Conservation (phyloP, 1,140 invertebrate species). For the Dufourea novaeangliae region DNA sequence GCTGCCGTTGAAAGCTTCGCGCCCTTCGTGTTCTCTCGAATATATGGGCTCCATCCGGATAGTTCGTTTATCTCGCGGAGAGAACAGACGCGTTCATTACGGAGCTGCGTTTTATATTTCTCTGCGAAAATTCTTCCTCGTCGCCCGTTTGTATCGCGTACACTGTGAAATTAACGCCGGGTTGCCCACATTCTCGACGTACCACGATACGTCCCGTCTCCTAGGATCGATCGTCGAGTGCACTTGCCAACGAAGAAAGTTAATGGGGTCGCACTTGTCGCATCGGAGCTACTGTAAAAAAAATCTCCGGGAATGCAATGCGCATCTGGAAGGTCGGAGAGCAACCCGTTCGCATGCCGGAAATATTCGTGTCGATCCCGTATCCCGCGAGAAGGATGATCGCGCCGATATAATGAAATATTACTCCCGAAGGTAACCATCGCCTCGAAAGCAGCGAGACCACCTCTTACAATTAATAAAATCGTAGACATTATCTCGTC, state of each 20-base stretch:
- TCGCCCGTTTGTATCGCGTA: neutral
- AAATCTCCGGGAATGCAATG: neutral
- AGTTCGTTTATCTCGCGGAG: slow-evolving; percentile 26
- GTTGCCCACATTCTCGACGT: neutral
- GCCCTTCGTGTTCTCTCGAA: slow-evolving; percentile 13
- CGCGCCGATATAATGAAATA: neutral
- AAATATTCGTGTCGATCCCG: slow-evolving; percentile 56
- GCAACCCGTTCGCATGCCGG: neutral
- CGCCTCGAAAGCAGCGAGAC: neutral
- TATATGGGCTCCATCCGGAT: slow-evolving; percentile 11
- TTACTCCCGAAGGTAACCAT: neutral
- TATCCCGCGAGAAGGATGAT: neutral
- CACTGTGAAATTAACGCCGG: slow-evolving; percentile 3
- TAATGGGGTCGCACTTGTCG: slow-evolving; percentile 6
- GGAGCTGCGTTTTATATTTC: neutral
- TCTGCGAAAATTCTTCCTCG: neutral
- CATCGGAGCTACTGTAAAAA: neutral
- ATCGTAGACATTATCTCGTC: no score
- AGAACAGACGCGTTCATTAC: neutral
- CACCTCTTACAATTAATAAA: no score
- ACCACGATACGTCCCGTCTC: slow-evolving; percentile 5
- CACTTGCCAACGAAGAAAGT: slow-evolving; percentile 2
- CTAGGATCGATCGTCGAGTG: slow-evolving; percentile 29
- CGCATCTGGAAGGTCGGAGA: neutral
- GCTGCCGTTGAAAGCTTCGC: neutral